A percentile compares a stretch with the other conserved stretches of the same genome.
phyloP scores from a whole-genome alignment of 2,888 invertebrate species.

The Andricus quercusramuli region DNA sequence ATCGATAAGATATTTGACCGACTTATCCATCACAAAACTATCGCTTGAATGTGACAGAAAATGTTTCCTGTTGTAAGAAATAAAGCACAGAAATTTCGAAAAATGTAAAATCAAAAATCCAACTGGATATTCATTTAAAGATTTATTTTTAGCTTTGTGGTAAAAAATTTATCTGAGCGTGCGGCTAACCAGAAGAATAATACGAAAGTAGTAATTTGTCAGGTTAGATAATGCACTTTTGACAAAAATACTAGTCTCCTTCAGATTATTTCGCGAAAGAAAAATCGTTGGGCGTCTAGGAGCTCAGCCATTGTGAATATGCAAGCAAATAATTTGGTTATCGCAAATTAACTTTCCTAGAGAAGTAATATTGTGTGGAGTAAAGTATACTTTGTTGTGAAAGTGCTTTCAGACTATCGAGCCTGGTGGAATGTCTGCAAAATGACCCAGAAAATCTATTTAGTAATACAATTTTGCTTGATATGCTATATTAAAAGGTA shows the following conservation, averaged over 20 bases:
- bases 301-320: neutral
- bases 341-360: conserved; percentile 10
- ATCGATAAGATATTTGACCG: neutral
- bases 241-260: neutral
- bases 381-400: conserved; percentile 38
- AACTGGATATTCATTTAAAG: neutral
- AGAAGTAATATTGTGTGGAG: conserved; percentile 6
- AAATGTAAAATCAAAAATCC: neutral
- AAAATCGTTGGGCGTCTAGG: neutral
- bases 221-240: too few species aligned
- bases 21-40: neutral
- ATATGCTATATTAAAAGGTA: neutral
- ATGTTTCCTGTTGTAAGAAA: neutral
- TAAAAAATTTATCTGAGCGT: neutral
- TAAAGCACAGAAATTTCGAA: neutral
- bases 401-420: conserved; percentile 26
- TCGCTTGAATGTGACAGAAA: neutral
- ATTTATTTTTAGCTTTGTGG: neutral
- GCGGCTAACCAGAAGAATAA: neutral
- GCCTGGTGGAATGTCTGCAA: conserved; percentile 32
- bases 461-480: neutral
- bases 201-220: neutral
- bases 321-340: neutral
- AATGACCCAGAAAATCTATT: conserved; percentile 39
- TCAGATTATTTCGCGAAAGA: neutral